Base-by-base conservation (phyloP, 2,113 vertebrate genomes). In the Neofelis nebulosa region DNA sequence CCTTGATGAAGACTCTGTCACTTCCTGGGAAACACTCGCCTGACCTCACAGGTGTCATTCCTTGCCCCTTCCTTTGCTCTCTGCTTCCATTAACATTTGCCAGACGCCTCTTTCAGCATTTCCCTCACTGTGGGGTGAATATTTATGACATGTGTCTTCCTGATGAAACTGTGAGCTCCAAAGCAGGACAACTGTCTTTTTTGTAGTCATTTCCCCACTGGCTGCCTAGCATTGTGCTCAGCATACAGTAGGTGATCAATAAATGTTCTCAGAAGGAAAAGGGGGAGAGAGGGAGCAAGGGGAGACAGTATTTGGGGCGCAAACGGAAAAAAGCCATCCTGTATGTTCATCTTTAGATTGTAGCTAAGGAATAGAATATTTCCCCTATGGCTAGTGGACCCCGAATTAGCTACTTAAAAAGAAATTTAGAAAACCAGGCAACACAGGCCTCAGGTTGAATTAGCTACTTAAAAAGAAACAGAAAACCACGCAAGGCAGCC, bases 381-480 rank as follows among this genome's bases (percentile, higher is more conserved):
- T 85, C 23, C 33, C 61, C 79, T 1, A 2, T 31, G 68, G 61
- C 74, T 38, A 27, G 31, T 87, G 68, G 41, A 25, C 52, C 84
- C 25, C 38, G 31, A 96, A 95, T 93, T 18, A 94, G 74, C 38
- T 93, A 27, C 74, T 74, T 90, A 6, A 55, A 80, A 93, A 94
- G 89, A 94, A 65, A 1, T 33, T 95, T 92, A 74, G 68, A 97
- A 86, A 95, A 23, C 8, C 31, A 18, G n/a, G 27, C 29, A 50
- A 27, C 7, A 45, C 45, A 45, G 45, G 45, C 45, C 45, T 45
- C 45, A 9, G 45, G 45, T 45, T n/a, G 38, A 96, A 95, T 93
- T 18, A 94, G 74, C 38, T 93, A 27, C 69, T 74, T 90, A 8
- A 55, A 80, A 93, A 94, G 89, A 94, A 65, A 1, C 89, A 74